Base-by-base conservation (phyloP, 1,140 invertebrate species). In the Caenorhabditis remanei region DNA sequence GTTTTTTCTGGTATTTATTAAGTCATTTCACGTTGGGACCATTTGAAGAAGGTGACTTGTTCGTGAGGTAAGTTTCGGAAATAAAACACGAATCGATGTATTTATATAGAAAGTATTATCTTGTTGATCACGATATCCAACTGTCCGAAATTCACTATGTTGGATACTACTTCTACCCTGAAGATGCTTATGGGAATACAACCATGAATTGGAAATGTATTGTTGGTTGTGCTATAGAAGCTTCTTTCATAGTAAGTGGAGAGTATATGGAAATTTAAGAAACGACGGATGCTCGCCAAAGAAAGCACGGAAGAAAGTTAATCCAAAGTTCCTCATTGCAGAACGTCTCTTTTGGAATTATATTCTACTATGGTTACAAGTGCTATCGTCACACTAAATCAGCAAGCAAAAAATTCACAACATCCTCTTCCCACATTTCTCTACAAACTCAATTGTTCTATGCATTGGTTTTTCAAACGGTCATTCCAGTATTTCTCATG, bases 401-500 rank as follows among this genome's bases (percentile, higher is more conserved):
- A 4, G 14, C 4, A 19, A 32, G 3, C 21, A 6, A 8, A 14
- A 41, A 67, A 2, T 32, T 14, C 32, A 8, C 19, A 24, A 16
- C 1, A 7, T 67, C 65, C 14, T 67, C 65, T 16, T 13, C 32
- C 13, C 32, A 46, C 8, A 6, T 67, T 13, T 14, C 32, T 19
- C 65, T 67, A 16, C 65, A 67, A 67, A 16, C 32, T 16, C 65
- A 67, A 24, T 19, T 67, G 43, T 67, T 67, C 41, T 67, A 67
- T 43, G 65, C 65, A 5, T 14, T 67, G 13, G 65, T 67, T 9
- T 67, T 43, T 24, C 65, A 67, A 67, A 67, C 65, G 41, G 14
- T 43, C 16, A 67, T 67, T 43, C 65, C 65, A 43, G 65, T 67
- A 43, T 14, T 67, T 43, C 65, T 67, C 13, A 67, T 67, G 65